These are phyloP conservation scores for Netelia fuscicornis DNA, from an alignment of 2,888 invertebrate genomes.

Conservation along the genomic window DNA sequence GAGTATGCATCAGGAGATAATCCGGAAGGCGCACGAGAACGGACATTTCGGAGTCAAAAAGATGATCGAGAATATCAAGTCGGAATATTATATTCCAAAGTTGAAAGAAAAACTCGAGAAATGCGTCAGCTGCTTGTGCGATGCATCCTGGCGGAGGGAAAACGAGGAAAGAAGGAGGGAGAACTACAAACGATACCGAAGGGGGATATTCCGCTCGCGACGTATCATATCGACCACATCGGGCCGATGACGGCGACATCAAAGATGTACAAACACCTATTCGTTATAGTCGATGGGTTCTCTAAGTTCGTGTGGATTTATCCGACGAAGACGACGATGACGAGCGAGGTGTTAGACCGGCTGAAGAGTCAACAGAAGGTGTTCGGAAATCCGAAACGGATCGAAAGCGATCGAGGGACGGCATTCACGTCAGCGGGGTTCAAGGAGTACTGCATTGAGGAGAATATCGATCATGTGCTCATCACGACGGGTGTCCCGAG, in stretches of 20 bases:
- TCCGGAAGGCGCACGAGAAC: conserved; percentile 54
- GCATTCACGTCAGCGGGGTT: conserved; percentile 67
- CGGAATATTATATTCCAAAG: conserved; percentile 59
- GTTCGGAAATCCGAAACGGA: conserved; percentile 61
- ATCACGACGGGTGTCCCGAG: conserved; percentile 75
- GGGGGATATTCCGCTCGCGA: conserved; percentile 74
- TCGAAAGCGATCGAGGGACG: conserved; percentile 70
- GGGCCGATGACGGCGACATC: conserved; percentile 75
- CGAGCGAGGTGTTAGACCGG: conserved; percentile 66
- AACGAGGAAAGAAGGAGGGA: conserved; percentile 57
- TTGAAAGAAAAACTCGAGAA: conserved; percentile 58
- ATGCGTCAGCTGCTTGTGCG: conserved; percentile 48
- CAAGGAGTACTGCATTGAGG: conserved; percentile 38
- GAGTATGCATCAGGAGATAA: conserved; percentile 54
- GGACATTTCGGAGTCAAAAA: conserved; percentile 63
- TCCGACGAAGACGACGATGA: conserved; percentile 74
- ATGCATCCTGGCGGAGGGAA: conserved; percentile 61
- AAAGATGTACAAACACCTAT: conserved; percentile 76
- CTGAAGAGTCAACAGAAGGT: conserved; percentile 40
- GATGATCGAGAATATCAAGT: conserved; percentile 46
- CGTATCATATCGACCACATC: conserved; percentile 78
- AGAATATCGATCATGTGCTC: conserved; percentile 59
- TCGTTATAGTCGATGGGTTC: conserved; percentile 76
- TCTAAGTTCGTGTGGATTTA: conserved; percentile 78
- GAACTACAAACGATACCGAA: conserved; percentile 70